phyloP scores from a whole-genome alignment of 64 coral and sea anemone species.

The Cladopsammia gracilis region DNA sequence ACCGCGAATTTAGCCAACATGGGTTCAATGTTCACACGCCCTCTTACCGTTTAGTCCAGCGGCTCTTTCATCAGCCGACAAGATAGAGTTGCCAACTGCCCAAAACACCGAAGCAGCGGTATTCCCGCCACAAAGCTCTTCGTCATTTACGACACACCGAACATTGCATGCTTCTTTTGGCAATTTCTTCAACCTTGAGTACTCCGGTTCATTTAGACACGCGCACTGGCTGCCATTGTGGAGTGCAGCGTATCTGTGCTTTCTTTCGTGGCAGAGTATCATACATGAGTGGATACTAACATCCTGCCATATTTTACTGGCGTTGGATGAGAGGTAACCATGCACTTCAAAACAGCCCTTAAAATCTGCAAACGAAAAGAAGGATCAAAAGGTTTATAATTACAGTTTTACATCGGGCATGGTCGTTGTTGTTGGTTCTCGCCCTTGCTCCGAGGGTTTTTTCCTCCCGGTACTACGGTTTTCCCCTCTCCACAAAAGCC shows the following conservation, averaged over 20 bases:
- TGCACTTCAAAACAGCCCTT: constrained; percentile 81
- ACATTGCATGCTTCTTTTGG: constrained; percentile 55
- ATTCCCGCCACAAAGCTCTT: constrained; percentile 73
- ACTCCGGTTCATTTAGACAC: constrained; percentile 48
- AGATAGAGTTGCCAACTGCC: constrained; percentile 30
- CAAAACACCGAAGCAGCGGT: constrained; percentile 61
- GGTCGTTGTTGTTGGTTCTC: too few species aligned
- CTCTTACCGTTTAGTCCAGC: constrained; percentile 45
- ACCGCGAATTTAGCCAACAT: too few species aligned
- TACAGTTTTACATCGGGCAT: too few species aligned
- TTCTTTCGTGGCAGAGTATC: constrained; percentile 69
- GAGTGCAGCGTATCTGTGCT: constrained; percentile 58
- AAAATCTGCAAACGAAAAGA: constrained; percentile 54
- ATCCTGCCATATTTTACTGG: constrained; percentile 65
- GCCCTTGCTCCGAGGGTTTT: too few species aligned
- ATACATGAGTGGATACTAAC: constrained; percentile 78
- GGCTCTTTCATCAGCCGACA: constrained; percentile 52
- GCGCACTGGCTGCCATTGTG: constrained; percentile 82
- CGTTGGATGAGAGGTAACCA: constrained; percentile 61
- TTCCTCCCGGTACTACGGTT: too few species aligned
- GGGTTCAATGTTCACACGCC: neutral
- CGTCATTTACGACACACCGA: constrained; percentile 40
- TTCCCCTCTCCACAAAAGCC: too few species aligned
- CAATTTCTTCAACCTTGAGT: constrained; percentile 26
- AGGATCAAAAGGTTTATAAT: neutral